phyloP scores from a whole-genome alignment of 2,113 vertebrate genomes.

The Hippocampus mohnikei region DNA sequence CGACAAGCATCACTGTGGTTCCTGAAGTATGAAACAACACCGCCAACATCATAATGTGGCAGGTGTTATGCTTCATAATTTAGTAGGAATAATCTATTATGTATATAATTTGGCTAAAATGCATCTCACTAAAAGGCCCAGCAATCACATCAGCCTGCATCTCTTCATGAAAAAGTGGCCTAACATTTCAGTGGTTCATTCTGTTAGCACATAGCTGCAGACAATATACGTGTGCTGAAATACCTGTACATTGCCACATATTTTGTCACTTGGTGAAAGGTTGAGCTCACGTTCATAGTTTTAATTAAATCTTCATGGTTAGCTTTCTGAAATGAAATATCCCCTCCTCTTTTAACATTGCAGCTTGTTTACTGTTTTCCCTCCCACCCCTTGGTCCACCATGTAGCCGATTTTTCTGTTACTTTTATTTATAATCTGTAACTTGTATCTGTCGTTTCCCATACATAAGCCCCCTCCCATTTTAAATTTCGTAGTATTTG shows the following conservation, averaged over 20 bases:
- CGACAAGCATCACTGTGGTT: conserved; percentile 23
- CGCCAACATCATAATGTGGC: conserved; percentile 31
- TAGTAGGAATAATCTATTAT: conserved; percentile 55
- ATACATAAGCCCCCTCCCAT: not conserved
- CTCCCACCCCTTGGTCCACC: conserved; percentile 6
- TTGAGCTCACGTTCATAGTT: conserved; percentile 29
- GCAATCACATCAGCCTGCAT: conserved; percentile 24
- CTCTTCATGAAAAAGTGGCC: not conserved
- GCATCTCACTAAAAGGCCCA: conserved; percentile 45
- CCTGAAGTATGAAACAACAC: conserved; percentile 31
- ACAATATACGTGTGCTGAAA: not conserved
- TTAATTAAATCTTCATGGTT: conserved; percentile 30
- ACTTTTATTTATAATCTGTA: no score
- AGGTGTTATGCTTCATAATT: conserved; percentile 63
- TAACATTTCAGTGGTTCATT: not conserved
- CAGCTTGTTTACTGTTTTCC: conserved; percentile 13
- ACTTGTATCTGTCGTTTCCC: conserved; percentile 9
- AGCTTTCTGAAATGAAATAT: conserved; percentile 16
- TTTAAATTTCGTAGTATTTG: not conserved
- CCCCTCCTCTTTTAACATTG: conserved; percentile 63
- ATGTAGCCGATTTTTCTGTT: conserved; percentile 7
- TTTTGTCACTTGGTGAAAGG: conserved; percentile 11
- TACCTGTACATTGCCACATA: not conserved
- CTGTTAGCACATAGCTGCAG: not conserved
- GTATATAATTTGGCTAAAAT: conserved; percentile 51